Evolutionary conservation across 1,140 invertebrate genomes (phyloP).

Genomic region (Globodera ellingtonae): DNA sequence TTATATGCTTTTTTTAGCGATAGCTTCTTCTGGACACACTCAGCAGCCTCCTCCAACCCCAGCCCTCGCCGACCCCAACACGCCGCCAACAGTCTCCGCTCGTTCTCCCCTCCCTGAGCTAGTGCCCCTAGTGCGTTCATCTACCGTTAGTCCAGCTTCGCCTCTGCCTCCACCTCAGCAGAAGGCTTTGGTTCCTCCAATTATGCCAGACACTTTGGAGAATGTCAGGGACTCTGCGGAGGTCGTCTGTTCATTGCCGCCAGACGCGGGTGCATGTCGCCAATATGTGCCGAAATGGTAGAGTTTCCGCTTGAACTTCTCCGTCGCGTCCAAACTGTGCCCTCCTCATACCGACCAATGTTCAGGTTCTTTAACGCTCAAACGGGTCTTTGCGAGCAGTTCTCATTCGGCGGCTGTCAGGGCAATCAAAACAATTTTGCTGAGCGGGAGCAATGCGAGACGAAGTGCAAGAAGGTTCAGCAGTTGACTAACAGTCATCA

Average conservation of each 20-base stretch:
- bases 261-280: slow-evolving; percentile 33
- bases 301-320: neutral
- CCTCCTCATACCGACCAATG: neutral
- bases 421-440: slow-evolving; percentile 55
- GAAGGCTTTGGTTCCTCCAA: neutral
- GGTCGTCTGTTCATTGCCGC: slow-evolving; percentile 25
- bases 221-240: neutral
- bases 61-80: too few relatives aligned
- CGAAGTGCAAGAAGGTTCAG: slow-evolving; percentile 4
- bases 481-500: neutral
- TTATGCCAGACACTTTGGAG: slow-evolving; percentile 11
- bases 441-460: neutral
- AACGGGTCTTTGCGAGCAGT: slow-evolving; percentile 55
- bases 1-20: too few relatives aligned
- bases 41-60: too few relatives aligned
- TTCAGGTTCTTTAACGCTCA: slow-evolving; percentile 55
- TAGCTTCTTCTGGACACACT: too few relatives aligned
- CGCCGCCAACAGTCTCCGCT: too few relatives aligned
- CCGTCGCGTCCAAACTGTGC: neutral
- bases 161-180: neutral
- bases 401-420: slow-evolving; percentile 53
- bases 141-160: neutral
- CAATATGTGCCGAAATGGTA: slow-evolving; percentile 36
- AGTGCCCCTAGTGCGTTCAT: neutral
- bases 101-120: neutral